Percentiles rank a stretch among this genome's conserved stretches.
Conservation (phyloP, 37 sponge, comb jelly and placozoan species). For the Amphimedon queenslandica region DNA sequence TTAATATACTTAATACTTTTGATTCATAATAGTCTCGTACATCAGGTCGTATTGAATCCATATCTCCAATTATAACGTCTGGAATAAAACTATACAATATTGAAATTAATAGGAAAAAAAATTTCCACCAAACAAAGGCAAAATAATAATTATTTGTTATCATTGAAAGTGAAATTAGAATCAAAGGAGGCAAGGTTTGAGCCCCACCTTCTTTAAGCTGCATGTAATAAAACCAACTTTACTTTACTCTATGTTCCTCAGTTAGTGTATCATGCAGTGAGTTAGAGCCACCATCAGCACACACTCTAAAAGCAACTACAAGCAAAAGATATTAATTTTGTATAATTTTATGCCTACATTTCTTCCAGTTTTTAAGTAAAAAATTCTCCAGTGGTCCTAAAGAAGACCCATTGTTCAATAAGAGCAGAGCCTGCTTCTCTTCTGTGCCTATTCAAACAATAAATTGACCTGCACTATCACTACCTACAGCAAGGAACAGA, state of each 20-base stretch:
- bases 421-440: background rate
- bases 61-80: constrained; percentile 78
- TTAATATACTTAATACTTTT: too few relatives aligned
- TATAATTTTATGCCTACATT: background rate
- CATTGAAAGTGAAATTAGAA: too few relatives aligned
- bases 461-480: too few relatives aligned
- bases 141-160: too few relatives aligned
- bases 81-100: constrained; percentile 50
- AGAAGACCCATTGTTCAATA: background rate
- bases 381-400: background rate
- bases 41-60: constrained; percentile 74
- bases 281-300: constrained; percentile 95
- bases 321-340: background rate
- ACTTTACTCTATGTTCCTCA: background rate
- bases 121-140: too few relatives aligned
- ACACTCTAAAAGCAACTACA: constrained; percentile 33
- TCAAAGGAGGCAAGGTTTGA: too few relatives aligned
- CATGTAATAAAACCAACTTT: background rate
- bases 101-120: too few relatives aligned
- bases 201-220: too few relatives aligned
- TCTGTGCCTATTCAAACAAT: background rate
- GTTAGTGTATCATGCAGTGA: constrained; percentile 34
- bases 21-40: constrained; percentile 59
- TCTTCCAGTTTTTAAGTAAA: background rate
- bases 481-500: too few relatives aligned